Evolutionary conservation across 2,888 invertebrate genomes (phyloP).

Genomic region (Dicyrtoma fusca): DNA sequence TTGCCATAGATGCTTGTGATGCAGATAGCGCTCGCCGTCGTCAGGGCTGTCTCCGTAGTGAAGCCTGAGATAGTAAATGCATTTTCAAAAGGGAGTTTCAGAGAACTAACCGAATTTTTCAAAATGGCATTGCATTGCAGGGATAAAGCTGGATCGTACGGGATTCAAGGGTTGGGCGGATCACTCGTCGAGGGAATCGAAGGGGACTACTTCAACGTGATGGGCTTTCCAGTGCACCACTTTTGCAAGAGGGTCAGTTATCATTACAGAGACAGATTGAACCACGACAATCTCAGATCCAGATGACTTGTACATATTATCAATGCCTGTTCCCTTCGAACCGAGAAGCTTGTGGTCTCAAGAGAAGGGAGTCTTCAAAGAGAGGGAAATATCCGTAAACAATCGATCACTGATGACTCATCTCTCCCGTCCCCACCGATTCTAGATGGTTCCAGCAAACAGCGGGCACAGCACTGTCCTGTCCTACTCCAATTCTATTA

Average conservation of each 20-base stretch:
- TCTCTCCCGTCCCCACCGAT: not conserved
- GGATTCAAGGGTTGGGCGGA: conserved; percentile 76
- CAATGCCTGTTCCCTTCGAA: conserved; percentile 9
- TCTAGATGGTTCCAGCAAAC: not conserved
- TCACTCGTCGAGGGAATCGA: conserved; percentile 78
- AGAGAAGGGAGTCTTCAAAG: conserved; percentile 15
- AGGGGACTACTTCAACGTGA: conserved; percentile 86
- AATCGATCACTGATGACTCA: conserved; percentile 30
- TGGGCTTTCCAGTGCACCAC: conserved; percentile 79
- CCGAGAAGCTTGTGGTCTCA: not conserved
- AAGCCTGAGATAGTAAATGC: too few relatives aligned
- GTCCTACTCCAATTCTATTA: conserved; percentile 29
- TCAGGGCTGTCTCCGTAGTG: not conserved
- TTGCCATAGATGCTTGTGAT: too few relatives aligned
- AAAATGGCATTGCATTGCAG: conserved; percentile 61
- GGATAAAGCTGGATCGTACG: conserved; percentile 91
- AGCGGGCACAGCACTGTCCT: not conserved
- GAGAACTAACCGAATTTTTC: not conserved
- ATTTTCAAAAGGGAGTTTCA: too few relatives aligned
- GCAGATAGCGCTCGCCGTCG: too few relatives aligned
- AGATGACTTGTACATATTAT: too few relatives aligned
- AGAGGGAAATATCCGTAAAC: not conserved
- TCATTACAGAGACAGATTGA: conserved; percentile 29
- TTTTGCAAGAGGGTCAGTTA: conserved; percentile 59
- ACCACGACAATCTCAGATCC: not conserved